Evolutionary conservation across 2,113 vertebrate genomes (phyloP), one percentile per base, ranked within the genome.

Genomic region (Rhipidura dahli): DNA sequence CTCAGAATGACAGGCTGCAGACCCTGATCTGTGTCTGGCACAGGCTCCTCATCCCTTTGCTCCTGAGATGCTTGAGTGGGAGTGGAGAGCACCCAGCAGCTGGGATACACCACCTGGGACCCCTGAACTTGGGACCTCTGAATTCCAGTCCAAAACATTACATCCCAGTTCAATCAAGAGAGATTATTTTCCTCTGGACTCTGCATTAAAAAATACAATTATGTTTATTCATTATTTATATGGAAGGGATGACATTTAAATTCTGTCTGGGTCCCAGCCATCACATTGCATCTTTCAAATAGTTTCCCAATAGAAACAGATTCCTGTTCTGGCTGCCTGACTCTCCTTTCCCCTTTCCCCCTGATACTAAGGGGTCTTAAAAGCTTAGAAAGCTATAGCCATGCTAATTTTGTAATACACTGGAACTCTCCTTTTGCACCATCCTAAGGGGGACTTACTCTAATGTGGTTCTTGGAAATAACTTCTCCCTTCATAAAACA

Each of bases 241-340:
- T 78, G 70, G 77, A 85, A 93, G 66, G 50, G 54, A 76, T 57
- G 50, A 87, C 30, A 77, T 91, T 89, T 93, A 87, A 96, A 87
- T 69, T 72, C 70, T 87, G 45, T 47, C 70, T 97, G 81, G 78
- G 81, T 87, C 73, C 31, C 77, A 92, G 94, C 87, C 95, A 94
- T 77, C 37, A 47, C 77, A 87, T 77, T 85, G 54, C 82, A 69
- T 88, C 93, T 91, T 87, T 93, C 59, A 85, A 61, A 45, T 23
- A 18, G 78, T 90, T 96, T 95, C 91, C 82, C 66, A 96, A 85
- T 9, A 94, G 53, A 91, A 72, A 79, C 27, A 89, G 51, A 95
- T 91, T 94, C 93, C 65, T 78, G 13, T 54, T 87, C 84, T 96
- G 91, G 60, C 95, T 79, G 94, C 42, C 66, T 82, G 57, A 61